Conservation (phyloP, 2,888 invertebrate genomes). For the Nasonovia ribisnigri region DNA sequence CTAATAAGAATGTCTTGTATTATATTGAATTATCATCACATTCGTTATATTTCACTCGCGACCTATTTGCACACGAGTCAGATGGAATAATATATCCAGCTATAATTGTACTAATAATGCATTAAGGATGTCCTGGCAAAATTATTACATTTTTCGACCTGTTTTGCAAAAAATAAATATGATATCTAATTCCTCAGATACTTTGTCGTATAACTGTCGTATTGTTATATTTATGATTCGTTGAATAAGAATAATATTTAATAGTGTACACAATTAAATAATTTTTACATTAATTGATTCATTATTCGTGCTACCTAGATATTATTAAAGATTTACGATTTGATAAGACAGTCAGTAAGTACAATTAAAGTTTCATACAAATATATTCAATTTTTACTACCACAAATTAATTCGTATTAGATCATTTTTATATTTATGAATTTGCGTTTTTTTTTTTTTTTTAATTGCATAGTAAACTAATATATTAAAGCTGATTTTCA, state of each 20-base stretch:
- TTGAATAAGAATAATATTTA: not conserved
- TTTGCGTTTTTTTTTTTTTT: not conserved
- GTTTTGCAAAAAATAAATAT: not conserved
- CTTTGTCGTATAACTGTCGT: not conserved
- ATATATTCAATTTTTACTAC: not conserved
- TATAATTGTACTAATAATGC: not conserved
- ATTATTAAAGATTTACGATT: not conserved
- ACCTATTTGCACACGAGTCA: not conserved
- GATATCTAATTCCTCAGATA: not conserved
- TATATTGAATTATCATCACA: not conserved
- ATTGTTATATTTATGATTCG: not conserved
- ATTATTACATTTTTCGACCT: not conserved
- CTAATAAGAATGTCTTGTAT: not conserved
- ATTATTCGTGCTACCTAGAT: not conserved
- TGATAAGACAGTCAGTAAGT: not conserved
- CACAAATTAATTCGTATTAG: not conserved
- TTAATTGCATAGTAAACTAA: too few species aligned
- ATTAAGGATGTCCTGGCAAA: not conserved
- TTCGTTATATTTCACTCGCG: not conserved
- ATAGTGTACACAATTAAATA: not conserved
- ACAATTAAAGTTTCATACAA: not conserved
- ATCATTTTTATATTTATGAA: not conserved
- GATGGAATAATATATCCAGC: not conserved
- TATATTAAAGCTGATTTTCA: too few species aligned
- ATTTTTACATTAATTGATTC: not conserved